A percentile compares a stretch with the other conserved stretches of the same genome.
Conservation (phyloP, 2,113 vertebrate genomes). For the Burhinus oedicnemus region DNA sequence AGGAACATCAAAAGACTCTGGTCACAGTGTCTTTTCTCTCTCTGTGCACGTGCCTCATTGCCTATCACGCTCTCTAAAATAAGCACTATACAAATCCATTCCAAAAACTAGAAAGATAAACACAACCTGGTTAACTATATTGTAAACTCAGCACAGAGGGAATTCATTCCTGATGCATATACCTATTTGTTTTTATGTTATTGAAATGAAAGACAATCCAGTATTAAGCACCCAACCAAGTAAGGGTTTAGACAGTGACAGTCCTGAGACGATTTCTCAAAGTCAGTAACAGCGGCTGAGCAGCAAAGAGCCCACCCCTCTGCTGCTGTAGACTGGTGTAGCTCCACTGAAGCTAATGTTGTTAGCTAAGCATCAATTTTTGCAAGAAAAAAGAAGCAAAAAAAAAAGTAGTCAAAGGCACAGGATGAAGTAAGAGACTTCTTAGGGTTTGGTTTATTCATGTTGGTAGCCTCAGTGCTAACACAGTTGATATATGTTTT, state of each 20-base stretch:
- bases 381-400: background rate
- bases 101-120: background rate
- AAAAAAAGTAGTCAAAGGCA: background rate
- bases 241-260: background rate
- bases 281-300: background rate
- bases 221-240: background rate
- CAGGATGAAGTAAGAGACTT: background rate
- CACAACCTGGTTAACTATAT: background rate
- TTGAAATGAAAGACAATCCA: background rate
- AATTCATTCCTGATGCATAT: background rate
- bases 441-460: background rate
- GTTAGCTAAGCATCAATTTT: background rate
- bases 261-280: background rate
- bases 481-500: background rate
- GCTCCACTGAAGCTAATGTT: background rate
- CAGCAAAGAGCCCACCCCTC: background rate
- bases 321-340: background rate
- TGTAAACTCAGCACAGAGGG: background rate
- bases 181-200: background rate
- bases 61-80: background rate
- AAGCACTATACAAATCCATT: background rate
- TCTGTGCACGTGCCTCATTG: background rate
- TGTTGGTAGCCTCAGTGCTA: background rate
- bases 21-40: background rate
- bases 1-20: background rate